Base-by-base conservation (phyloP, 2,888 invertebrate genomes). In the Ophion ellenae region DNA sequence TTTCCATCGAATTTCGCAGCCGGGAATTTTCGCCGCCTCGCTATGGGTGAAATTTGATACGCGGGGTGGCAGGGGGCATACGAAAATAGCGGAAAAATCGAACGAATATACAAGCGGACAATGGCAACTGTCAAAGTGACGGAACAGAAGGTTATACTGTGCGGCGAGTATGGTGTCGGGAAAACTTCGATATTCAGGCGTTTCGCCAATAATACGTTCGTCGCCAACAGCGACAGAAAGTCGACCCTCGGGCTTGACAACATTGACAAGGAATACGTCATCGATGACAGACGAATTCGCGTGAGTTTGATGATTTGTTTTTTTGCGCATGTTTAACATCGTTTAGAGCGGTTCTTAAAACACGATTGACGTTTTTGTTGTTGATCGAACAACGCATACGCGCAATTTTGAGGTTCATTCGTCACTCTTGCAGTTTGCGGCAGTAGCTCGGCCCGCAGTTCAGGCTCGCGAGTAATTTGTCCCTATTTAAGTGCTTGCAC, bases 101-200 rank as follows among this genome's bases (percentile, higher is more conserved):
- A 20, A 24, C 24, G 11, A 47, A 45, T 28, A 40, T 17, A 63
- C n/a, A 86, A 87, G 59, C 57, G 20, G 11, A 70, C 11, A 32
- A 98, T 98, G 98, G 98, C 98, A 92, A 96, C 97, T 90, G 96
- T 97, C 81, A 97, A 96, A 94, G 96, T 97, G 90, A 98, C 98
- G 36, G 97, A 97, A 91, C 96, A 97, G 90, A 98, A 98, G 96
- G 97, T 99, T 59, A 99, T 99, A 92, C 95, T 99, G 84, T 98
- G 98, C 94, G 99, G 99, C 63, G 99, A 99, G 95, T 99, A 98
- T 94, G 98, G 99, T 81, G 99, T 98, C 32, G 99, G 99, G 59
- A 99, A 99, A 95, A 98, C 97, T 93, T 98, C 98, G 32, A 94
- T 99, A 89, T 99, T 99, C 94, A 96, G 99, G 81, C 96, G 99